phyloP scores from a whole-genome alignment of 2,888 invertebrate genomes.

The Fragum whitleyi region DNA sequence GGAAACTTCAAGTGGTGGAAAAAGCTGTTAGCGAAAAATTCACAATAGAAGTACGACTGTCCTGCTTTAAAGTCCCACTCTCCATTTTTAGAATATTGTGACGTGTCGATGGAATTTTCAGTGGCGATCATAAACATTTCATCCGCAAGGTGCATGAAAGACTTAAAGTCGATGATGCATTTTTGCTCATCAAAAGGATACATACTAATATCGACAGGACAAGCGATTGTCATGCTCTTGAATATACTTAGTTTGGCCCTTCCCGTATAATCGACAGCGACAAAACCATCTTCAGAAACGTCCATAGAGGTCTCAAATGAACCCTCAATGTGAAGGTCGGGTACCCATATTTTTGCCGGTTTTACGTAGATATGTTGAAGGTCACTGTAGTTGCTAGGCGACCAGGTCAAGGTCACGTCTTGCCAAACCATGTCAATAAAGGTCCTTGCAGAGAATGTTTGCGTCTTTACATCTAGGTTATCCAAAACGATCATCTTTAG shows the following conservation, averaged over 20 bases:
- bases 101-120: background rate
- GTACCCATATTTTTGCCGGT: conserved; percentile 51
- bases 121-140: conserved; percentile 21
- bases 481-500: conserved; percentile 54
- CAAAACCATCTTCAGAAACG: conserved; percentile 28
- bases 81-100: conserved; percentile 27
- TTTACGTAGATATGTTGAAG: conserved; percentile 48
- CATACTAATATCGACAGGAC: conserved; percentile 40
- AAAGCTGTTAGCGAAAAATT: conserved; percentile 3
- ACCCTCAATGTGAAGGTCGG: conserved; percentile 49
- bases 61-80: conserved; percentile 41
- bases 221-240: conserved; percentile 45
- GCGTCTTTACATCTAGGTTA: conserved; percentile 57
- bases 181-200: conserved; percentile 67
- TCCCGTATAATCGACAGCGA: conserved; percentile 42
- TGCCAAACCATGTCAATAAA: conserved; percentile 59
- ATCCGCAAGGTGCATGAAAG: conserved; percentile 18
- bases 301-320: conserved; percentile 22
- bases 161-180: conserved; percentile 43
- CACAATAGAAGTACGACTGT: conserved; percentile 6
- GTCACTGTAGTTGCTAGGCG: conserved; percentile 31
- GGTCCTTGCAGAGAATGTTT: conserved; percentile 54
- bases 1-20: conserved; percentile 41
- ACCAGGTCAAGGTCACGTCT: conserved; percentile 59
- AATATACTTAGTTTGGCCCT: conserved; percentile 39